phyloP scores from a whole-genome alignment of 2,888 invertebrate species.

The Agapetus fuscipes region DNA sequence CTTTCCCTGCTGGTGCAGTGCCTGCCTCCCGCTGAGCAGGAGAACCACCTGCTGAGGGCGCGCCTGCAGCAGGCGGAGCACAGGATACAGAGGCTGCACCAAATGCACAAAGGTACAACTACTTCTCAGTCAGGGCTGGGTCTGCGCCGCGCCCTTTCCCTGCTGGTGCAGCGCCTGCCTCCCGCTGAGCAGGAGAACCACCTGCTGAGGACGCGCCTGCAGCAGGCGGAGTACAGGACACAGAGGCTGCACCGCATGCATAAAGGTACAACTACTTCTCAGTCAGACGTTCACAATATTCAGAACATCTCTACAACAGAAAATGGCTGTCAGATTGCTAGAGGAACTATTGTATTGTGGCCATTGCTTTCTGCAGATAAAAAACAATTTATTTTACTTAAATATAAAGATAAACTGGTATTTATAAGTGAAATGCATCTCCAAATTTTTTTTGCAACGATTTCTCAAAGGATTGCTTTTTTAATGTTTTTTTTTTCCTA shows the following conservation, averaged over 20 bases:
- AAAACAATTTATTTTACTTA: too few relatives aligned
- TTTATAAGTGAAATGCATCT: too few relatives aligned
- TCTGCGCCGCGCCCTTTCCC: slow-evolving; percentile 28
- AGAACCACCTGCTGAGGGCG: slow-evolving; percentile 23
- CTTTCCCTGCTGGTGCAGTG: slow-evolving; percentile 27
- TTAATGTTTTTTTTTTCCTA: too few relatives aligned
- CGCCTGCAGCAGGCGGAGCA: slow-evolving; percentile 22
- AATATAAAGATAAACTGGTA: too few relatives aligned
- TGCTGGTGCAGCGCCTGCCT: slow-evolving; percentile 27
- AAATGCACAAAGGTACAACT: slow-evolving; percentile 17
- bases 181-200: slow-evolving; percentile 23
- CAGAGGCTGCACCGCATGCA: slow-evolving; percentile 18
- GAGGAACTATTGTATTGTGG: too few relatives aligned
- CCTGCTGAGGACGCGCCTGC: slow-evolving; percentile 24
- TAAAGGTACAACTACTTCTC: slow-evolving; percentile 14
- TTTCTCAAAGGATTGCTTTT: too few relatives aligned
- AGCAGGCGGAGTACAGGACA: slow-evolving; percentile 15
- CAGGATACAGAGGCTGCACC: slow-evolving; percentile 16
- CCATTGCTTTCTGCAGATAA: too few relatives aligned
- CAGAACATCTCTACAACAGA: too few relatives aligned
- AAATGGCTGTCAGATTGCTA: too few relatives aligned
- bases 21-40: slow-evolving; percentile 24
- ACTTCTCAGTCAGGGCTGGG: slow-evolving; percentile 25
- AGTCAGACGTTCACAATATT: too few relatives aligned
- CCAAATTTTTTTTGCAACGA: too few relatives aligned